Evolutionary conservation across 2,113 vertebrate genomes (phyloP), one percentile per base, ranked within the genome.

Genomic region (Cygnus atratus): DNA sequence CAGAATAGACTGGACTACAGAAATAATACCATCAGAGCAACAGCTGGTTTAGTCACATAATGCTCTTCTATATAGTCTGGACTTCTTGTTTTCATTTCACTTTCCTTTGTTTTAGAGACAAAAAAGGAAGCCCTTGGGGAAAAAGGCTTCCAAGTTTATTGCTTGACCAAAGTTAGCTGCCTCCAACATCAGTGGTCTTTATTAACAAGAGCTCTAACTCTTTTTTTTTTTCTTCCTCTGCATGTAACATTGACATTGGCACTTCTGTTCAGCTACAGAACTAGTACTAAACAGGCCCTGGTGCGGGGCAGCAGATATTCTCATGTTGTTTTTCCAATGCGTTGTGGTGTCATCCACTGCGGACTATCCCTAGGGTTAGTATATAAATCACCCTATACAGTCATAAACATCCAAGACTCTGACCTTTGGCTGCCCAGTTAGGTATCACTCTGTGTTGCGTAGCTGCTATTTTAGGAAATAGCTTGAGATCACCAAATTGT

Each of bases 31-130:
- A 90, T 88, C 43, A 19, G 90, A 84, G 37, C 54, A 94, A 76
- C 83, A 91, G 54, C 86, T 92, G 58, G n/a, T 62, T 94, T 75
- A 73, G 80, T 50, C 73, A 79, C 44, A 73, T 72, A 84, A n/a
- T 50, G 54, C 39, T 76, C 13, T 89, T n/a, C 77, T 87, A 33
- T 76, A 68, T 20, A 73, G 57, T 66, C 4, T n/a, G 58, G 58
- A 72, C 75, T 92, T 92, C 85, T 94, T 94, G 76, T 82, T 96
- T 93, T 95, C 88, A 92, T 94, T 96, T 96, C 80, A 91, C 90
- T 97, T 94, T 96, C 54, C 66, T 96, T 93, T 92, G 86, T 94
- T 95, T 96, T 73, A 84, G 58, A 88, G 57, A 84, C 73, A 90
- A 78, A 94, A 92, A 95, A 54, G 48, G 73, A 94, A 93, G 44